phyloP scores from a whole-genome alignment of 2,888 invertebrate species.

The Ichneumon xanthorius region DNA sequence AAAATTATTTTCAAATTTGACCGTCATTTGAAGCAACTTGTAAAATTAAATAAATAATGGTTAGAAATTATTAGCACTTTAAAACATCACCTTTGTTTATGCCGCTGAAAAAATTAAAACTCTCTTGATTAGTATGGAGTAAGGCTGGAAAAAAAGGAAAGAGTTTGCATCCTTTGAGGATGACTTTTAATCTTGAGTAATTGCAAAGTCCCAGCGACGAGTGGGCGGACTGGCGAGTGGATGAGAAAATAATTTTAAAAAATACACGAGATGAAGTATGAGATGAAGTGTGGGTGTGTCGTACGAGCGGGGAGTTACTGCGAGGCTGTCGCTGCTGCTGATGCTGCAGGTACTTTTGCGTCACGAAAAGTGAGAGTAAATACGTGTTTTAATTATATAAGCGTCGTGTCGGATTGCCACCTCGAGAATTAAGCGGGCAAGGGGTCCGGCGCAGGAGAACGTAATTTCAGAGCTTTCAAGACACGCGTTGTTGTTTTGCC shows the following conservation, averaged over 20 bases:
- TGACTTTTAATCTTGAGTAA: slow-evolving; percentile 6
- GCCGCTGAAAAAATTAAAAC: background rate
- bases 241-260: background rate
- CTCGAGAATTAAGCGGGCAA: slow-evolving; percentile 24
- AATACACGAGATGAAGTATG: background rate
- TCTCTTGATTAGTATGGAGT: background rate
- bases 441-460: slow-evolving; percentile 36
- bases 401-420: slow-evolving; percentile 45
- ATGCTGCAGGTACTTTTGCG: slow-evolving; percentile 21
- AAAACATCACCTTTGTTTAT: background rate
- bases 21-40: too few species aligned
- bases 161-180: background rate
- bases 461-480: slow-evolving; percentile 56
- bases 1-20: background rate
- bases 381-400: slow-evolving; percentile 47
- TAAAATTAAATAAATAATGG: too few species aligned
- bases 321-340: slow-evolving; percentile 6
- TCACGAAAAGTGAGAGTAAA: slow-evolving; percentile 38
- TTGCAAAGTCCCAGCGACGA: slow-evolving; percentile 12
- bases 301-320: background rate
- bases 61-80: background rate
- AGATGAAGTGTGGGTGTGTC: slow-evolving; percentile 27
- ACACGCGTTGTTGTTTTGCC: slow-evolving; percentile 21
- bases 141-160: background rate
- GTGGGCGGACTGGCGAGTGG: background rate